phyloP scores from a whole-genome alignment of 2,888 invertebrate genomes.

The Euzophera pinguis region DNA sequence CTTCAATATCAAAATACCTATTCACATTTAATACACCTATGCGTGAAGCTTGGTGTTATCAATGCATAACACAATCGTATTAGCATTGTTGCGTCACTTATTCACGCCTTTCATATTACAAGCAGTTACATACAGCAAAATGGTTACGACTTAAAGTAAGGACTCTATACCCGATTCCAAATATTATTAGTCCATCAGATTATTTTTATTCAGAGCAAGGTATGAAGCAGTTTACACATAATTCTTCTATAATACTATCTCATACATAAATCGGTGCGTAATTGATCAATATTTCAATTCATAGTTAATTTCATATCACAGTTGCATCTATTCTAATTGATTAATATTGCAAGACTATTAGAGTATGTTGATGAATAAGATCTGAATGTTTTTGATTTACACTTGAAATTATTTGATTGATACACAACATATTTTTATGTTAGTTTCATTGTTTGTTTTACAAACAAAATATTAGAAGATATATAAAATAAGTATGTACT shows the following conservation, averaged over 20 bases:
- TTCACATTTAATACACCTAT: not conserved
- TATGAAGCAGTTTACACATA: not conserved
- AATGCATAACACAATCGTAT: not conserved
- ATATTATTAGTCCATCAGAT: not conserved
- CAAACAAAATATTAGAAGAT: no score
- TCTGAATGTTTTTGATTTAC: not conserved
- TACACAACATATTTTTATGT: not conserved
- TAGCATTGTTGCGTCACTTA: not conserved
- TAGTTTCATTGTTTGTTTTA: no score
- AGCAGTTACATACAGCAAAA: conserved; percentile 6
- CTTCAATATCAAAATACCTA: not conserved
- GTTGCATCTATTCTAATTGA: conserved; percentile 37
- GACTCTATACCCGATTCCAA: not conserved
- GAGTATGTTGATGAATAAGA: conserved; percentile 10
- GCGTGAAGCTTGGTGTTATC: not conserved
- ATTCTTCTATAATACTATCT: conserved; percentile 6
- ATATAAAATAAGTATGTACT: no score
- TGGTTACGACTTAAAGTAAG: conserved; percentile 4
- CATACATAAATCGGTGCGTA: conserved; percentile 1
- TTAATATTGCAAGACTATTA: conserved; percentile 11
- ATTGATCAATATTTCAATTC: conserved; percentile 8
- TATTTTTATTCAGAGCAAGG: not conserved
- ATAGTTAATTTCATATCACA: conserved; percentile 52
- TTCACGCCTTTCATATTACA: not conserved
- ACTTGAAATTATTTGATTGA: not conserved